Evolutionary conservation across 64 coral and sea anemone genomes (phyloP).

Genomic region (Pocillopora verrucosa): DNA sequence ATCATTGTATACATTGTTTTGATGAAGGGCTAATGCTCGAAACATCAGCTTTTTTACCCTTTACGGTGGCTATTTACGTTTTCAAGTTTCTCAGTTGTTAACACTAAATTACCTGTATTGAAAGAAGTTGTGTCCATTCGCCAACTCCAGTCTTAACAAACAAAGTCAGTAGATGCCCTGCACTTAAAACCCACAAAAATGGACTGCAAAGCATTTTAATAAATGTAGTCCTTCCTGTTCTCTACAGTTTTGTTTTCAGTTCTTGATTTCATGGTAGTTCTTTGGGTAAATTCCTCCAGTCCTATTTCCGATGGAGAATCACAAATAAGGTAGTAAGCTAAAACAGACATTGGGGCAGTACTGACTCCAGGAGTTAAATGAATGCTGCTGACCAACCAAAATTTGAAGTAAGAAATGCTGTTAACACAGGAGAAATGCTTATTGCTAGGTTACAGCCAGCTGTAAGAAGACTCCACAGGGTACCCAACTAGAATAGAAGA

Average conservation of each 20-base stretch:
- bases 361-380: conserved; percentile 54
- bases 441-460: conserved; percentile 89
- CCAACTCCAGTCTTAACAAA: conserved; percentile 85
- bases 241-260: background rate
- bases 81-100: no score
- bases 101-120: conserved; percentile 65
- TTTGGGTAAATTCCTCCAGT: conserved; percentile 20
- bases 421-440: conserved; percentile 84
- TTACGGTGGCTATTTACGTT: no score
- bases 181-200: conserved; percentile 87
- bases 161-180: conserved; percentile 64
- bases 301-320: conserved; percentile 72
- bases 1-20: no score
- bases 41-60: no score
- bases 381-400: conserved; percentile 81
- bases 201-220: conserved; percentile 65
- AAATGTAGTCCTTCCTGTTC: background rate
- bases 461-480: conserved; percentile 92
- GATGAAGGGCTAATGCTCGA: no score
- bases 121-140: conserved; percentile 89
- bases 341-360: conserved; percentile 35
- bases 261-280: background rate
- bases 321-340: conserved; percentile 70
- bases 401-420: conserved; percentile 67
- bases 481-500: conserved; percentile 67